phyloP scores from a whole-genome alignment of 2,888 invertebrate genomes.

The Phasia obesa region DNA sequence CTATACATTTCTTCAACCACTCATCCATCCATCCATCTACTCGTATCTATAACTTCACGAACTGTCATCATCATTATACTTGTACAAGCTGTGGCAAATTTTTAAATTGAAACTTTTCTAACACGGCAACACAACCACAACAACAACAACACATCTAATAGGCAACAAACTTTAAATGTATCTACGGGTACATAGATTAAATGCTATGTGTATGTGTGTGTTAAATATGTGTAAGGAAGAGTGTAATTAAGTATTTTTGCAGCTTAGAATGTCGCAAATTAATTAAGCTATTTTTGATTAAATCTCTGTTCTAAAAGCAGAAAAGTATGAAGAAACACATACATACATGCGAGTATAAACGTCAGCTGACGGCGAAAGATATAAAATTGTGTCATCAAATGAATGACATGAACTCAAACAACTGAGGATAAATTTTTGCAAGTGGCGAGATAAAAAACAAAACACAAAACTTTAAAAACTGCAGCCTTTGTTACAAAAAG shows the following conservation, averaged over 20 bases:
- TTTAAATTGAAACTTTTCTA: constrained; percentile 38
- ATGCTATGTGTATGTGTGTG: not conserved
- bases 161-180: no score
- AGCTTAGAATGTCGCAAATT: constrained; percentile 74
- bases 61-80: constrained; percentile 19
- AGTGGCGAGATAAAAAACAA: constrained; percentile 28
- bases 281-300: constrained; percentile 80
- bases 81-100: constrained; percentile 38
- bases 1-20: constrained; percentile 24
- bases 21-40: constrained; percentile 33
- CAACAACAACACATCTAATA: no score
- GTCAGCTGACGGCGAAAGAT: constrained; percentile 45
- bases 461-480: constrained; percentile 13
- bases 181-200: not conserved
- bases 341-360: no score
- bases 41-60: constrained; percentile 33
- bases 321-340: constrained; percentile 58
- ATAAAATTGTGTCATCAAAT: constrained; percentile 75
- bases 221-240: not conserved
- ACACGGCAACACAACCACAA: not conserved
- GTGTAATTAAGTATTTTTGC: not conserved
- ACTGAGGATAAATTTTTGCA: constrained; percentile 39
- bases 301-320: constrained; percentile 66
- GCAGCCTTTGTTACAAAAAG: constrained; percentile 39
- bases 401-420: constrained; percentile 71